phyloP scores from a whole-genome alignment of 2,797 vertebrate genomes.

The Taenioides sp. region DNA sequence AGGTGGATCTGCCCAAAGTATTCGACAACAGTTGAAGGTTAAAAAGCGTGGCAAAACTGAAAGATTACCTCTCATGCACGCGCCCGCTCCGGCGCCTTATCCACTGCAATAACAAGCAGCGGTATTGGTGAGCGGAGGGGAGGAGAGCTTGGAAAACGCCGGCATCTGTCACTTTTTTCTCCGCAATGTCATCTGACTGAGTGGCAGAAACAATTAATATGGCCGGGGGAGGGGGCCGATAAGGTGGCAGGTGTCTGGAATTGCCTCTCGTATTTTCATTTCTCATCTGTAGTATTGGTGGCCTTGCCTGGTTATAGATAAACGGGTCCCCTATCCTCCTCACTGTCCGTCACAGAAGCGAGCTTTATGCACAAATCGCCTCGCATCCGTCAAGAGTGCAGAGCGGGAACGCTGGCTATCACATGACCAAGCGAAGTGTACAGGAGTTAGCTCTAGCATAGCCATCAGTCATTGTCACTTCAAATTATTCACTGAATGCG shows the following conservation, averaged over 20 bases:
- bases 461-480: conserved; percentile 11
- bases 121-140: background rate
- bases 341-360: background rate
- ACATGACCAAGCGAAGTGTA: background rate
- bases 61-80: conserved; percentile 41
- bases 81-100: conserved; percentile 26
- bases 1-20: conserved; percentile 23
- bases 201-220: conserved; percentile 66
- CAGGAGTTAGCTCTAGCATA: conserved; percentile 1
- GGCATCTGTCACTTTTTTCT: conserved; percentile 50
- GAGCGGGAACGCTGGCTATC: conserved; percentile 12
- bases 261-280: conserved; percentile 47
- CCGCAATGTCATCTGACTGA: conserved; percentile 59
- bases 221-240: conserved; percentile 17
- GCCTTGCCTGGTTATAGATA: conserved; percentile 36
- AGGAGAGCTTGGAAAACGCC: conserved; percentile 1
- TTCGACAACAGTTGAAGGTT: conserved; percentile 55
- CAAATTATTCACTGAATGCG: background rate
- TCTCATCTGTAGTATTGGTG: conserved; percentile 36
- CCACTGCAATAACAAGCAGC: conserved; percentile 36
- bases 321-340: conserved; percentile 11
- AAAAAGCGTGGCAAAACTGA: conserved; percentile 48
- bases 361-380: conserved; percentile 5
- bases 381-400: conserved; percentile 11
- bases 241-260: conserved; percentile 35